Evolutionary conservation across 2,888 invertebrate genomes (phyloP), one percentile per base, ranked within the genome.

Genomic region (Salpingus planirostris): DNA sequence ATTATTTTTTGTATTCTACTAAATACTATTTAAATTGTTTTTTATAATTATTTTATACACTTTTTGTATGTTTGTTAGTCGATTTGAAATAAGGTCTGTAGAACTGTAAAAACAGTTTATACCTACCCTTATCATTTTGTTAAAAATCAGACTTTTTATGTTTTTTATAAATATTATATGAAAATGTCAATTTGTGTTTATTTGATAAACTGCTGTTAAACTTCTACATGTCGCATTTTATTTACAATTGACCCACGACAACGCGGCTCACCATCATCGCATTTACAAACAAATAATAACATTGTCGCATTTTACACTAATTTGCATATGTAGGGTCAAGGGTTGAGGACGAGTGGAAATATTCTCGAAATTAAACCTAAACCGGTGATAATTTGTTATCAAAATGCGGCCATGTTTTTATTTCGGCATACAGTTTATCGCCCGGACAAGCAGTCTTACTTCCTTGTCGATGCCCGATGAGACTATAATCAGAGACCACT

Each of bases 111-210:
- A 29, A 40, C 37, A 43, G 61, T 64, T 64, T 60, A 57, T 62
- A n/a, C n/a, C n/a, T n/a, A n/a, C 55, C 47, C 60, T 63, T 59
- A 56, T 53, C 60, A 62, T 64, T 65, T 65, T 65, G 65, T 65
- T 64, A 62, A 60, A 63, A 55, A 61, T 63, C 60, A 64, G 59
- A 64, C 63, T 64, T 64, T 63, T 63, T 64, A 63, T 64, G 63
- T 64, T 65, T 64, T 65, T 63, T 64, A 64, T 62, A 64, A 64
- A 64, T 63, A 64, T 60, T 62, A 61, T 57, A 54, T 55, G 52
- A 58, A 53, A 62, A 62, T 64, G 62, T 64, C 62, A 59, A 59
- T 62, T 62, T 64, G 62, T 61, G 60, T 64, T 63, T 60, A 61
- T 63, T 64, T 64, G 60, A 62, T 63, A 62, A 61, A 63, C 60